Conservation (phyloP, 2,113 vertebrate species). For the Pterocles gutturalis region DNA sequence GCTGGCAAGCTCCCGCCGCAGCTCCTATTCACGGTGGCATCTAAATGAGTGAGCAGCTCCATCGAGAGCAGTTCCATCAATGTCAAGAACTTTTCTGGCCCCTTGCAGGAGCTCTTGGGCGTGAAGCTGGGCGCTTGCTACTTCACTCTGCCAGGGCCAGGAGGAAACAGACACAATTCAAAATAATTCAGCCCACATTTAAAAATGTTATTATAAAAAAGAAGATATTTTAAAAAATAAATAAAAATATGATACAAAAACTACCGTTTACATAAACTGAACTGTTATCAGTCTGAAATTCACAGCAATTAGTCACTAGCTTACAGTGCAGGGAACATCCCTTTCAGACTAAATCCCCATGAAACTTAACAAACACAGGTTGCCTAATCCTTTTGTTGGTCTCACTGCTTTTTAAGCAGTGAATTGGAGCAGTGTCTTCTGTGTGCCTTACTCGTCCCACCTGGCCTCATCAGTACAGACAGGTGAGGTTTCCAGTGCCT, state of each 20-base stretch:
- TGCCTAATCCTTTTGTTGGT: background rate
- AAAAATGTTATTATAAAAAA: background rate
- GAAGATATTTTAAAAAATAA: background rate
- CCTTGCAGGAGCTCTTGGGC: background rate
- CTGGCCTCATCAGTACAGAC: background rate
- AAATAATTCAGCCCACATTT: background rate
- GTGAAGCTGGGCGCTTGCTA: background rate
- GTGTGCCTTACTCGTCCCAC: background rate
- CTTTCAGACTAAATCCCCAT: background rate
- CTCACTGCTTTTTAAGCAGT: background rate
- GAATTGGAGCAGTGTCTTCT: background rate
- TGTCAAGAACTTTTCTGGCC: background rate
- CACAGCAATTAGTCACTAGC: background rate
- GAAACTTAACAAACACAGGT: background rate
- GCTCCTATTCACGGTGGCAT: background rate
- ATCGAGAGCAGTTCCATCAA: background rate
- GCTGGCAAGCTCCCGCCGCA: fast-evolving
- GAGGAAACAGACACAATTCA: background rate
- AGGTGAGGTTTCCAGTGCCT: background rate
- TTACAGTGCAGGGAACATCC: background rate
- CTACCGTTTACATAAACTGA: background rate
- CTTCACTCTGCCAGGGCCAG: background rate
- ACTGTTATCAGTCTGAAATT: background rate
- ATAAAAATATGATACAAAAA: background rate
- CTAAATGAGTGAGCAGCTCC: background rate